A percentile compares a stretch with the other conserved stretches of the same genome.
Conservation (phyloP, 2,113 vertebrate species). For the Pelobates fuscus region DNA sequence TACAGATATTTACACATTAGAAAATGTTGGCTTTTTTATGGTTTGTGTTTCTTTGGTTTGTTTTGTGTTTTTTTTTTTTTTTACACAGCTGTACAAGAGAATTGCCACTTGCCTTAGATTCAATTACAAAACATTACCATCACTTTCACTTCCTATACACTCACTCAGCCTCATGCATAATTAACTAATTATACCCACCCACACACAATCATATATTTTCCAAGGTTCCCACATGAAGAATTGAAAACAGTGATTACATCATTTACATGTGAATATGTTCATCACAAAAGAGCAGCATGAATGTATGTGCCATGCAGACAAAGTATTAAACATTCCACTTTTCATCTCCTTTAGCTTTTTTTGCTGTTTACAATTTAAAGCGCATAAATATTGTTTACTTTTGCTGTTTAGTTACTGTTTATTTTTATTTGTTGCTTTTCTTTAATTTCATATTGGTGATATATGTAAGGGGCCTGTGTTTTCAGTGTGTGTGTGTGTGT, state of each 20-base stretch:
- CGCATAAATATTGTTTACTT: conserved; percentile 15
- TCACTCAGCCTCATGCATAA: conserved; percentile 42
- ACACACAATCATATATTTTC: conserved; percentile 48
- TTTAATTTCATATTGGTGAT: too few relatives aligned
- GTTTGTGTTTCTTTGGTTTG: too few relatives aligned
- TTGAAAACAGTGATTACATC: conserved; percentile 29
- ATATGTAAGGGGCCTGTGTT: too few relatives aligned
- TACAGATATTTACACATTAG: conserved; percentile 43
- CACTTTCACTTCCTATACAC: conserved; percentile 15
- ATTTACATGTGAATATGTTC: conserved; percentile 37
- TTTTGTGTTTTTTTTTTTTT: conserved; percentile 33
- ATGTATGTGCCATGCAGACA: conserved; percentile 11
- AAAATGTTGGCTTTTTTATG: conserved; percentile 43
- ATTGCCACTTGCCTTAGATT: conserved; percentile 48
- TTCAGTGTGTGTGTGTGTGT: too few relatives aligned
- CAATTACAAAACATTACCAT: conserved; percentile 39
- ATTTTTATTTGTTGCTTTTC: too few relatives aligned
- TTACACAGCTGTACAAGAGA: conserved; percentile 44
- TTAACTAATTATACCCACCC: conserved; percentile 45
- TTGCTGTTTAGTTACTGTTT: conserved; percentile 1
- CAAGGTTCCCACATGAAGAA: conserved; percentile 35
- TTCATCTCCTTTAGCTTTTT: conserved; percentile 27
- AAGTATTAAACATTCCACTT: conserved; percentile 33
- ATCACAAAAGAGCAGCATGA: neutral
- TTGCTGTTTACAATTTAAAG: conserved; percentile 10